A percentile compares a stretch with the other conserved stretches of the same genome.
phyloP scores from a whole-genome alignment of 1,140 invertebrate species.

The Trigoniulus corallinus region DNA sequence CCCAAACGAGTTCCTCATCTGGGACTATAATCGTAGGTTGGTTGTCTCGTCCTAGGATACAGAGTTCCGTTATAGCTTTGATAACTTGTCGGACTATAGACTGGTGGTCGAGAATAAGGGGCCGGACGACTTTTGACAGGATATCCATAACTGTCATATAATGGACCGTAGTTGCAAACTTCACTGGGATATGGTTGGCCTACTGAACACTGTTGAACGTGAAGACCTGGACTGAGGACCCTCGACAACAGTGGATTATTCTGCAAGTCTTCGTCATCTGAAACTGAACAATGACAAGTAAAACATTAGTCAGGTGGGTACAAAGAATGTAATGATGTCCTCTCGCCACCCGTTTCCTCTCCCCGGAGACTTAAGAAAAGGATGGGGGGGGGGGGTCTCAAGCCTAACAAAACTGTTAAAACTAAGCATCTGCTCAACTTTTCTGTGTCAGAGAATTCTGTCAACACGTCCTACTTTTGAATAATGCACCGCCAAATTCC shows the following conservation, averaged over 20 bases:
- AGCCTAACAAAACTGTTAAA: too few relatives aligned
- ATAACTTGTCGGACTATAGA: conserved; percentile 10
- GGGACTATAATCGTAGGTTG: conserved; percentile 13
- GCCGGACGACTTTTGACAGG: conserved; percentile 9
- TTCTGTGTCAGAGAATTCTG: not conserved
- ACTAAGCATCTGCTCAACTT: not conserved
- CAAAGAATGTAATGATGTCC: conserved; percentile 8
- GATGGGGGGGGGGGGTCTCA: too few relatives aligned
- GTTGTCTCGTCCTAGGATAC: conserved; percentile 8
- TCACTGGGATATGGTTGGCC: conserved; percentile 29
- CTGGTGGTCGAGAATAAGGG: conserved; percentile 10
- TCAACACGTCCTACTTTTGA: not conserved
- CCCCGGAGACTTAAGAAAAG: too few relatives aligned
- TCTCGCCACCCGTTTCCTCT: conserved; percentile 3
- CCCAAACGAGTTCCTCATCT: too few relatives aligned
- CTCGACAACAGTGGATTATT: conserved; percentile 7
- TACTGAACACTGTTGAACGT: conserved; percentile 12
- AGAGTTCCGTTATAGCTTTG: not conserved
- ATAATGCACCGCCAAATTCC: too few relatives aligned
- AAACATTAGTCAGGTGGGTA: conserved; percentile 10
- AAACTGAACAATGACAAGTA: conserved; percentile 1
- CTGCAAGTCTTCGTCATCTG: not conserved
- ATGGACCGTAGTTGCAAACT: conserved; percentile 32
- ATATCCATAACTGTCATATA: conserved; percentile 27
- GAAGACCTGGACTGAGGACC: not conserved